These are phyloP conservation scores for Marronus borbonicus DNA, from an alignment of 2,888 invertebrate species.

Conservation along the genomic window DNA sequence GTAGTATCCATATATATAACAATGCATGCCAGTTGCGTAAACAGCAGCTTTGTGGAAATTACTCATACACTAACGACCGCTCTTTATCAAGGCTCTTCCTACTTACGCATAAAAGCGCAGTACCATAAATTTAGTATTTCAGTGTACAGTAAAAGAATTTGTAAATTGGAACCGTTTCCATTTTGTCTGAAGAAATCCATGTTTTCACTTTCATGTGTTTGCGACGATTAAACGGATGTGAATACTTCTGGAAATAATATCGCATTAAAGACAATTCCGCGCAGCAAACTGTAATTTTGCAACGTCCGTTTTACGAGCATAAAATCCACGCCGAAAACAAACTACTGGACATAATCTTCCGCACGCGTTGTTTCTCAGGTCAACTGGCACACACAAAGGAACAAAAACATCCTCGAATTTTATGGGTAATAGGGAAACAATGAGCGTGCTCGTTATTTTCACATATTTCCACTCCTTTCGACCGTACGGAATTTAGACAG, in stretches of 20 bases:
- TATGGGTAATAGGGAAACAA: conserved; percentile 25
- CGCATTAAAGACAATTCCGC: background rate
- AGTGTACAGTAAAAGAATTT: too few species aligned
- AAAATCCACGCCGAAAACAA: background rate
- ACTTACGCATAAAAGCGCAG: too few species aligned
- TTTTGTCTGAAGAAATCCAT: too few species aligned
- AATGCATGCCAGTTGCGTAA: too few species aligned
- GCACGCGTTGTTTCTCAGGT: conserved; percentile 32
- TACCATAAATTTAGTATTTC: too few species aligned
- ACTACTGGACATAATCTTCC: conserved; percentile 1
- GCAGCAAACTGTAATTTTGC: background rate
- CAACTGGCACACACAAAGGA: conserved; percentile 36
- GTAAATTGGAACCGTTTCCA: too few species aligned
- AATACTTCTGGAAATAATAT: background rate
- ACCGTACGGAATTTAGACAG: background rate
- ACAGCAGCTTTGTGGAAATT: too few species aligned
- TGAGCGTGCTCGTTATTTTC: conserved; percentile 18
- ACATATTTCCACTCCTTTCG: conserved; percentile 13
- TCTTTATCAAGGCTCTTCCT: too few species aligned
- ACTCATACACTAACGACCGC: too few species aligned
- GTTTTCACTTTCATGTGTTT: too few species aligned
- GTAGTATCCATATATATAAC: too few species aligned
- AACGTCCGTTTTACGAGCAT: conserved; percentile 25
- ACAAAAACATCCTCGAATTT: conserved; percentile 21
- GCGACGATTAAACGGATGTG: too few species aligned